phyloP scores from a whole-genome alignment of 1,140 invertebrate genomes.

The Pteromalus puparum region DNA sequence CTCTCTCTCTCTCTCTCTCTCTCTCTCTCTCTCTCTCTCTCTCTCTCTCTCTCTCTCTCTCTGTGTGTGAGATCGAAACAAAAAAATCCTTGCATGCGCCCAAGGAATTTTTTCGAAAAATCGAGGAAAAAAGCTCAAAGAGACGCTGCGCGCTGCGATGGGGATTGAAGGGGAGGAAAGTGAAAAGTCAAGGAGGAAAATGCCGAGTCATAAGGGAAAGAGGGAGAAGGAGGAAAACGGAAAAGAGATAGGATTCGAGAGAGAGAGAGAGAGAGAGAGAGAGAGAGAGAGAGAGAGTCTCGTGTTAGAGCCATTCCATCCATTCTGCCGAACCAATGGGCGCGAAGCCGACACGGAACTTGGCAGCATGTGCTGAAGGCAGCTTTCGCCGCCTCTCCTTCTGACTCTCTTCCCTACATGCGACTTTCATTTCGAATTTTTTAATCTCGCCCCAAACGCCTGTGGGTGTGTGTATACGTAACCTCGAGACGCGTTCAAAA shows the following conservation, averaged over 20 bases:
- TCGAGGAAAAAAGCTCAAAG: background rate
- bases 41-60: too few species aligned
- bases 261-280: conserved; percentile 54
- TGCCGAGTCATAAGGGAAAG: background rate
- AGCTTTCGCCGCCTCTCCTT: conserved; percentile 53
- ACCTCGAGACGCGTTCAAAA: background rate
- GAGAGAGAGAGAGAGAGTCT: conserved; percentile 26
- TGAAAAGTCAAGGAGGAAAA: conserved; percentile 31
- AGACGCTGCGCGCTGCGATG: background rate
- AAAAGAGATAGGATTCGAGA: conserved; percentile 13
- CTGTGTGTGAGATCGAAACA: conserved; percentile 6
- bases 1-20: too few species aligned
- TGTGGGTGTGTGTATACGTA: background rate
- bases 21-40: too few species aligned
- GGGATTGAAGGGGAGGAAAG: conserved; percentile 28
- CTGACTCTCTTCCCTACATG: conserved; percentile 27
- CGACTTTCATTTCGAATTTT: conserved; percentile 52
- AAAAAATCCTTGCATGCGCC: background rate
- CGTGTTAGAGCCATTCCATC: conserved; percentile 52
- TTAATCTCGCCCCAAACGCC: conserved; percentile 52
- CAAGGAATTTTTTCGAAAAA: conserved; percentile 9
- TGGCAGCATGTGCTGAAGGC: conserved; percentile 54
- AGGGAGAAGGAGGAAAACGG: conserved; percentile 38
- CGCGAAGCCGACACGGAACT: conserved; percentile 53
- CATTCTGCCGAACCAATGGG: conserved; percentile 55